Evolutionary conservation across 2,888 invertebrate genomes (phyloP).

Genomic region (Iphiclides podalirius): DNA sequence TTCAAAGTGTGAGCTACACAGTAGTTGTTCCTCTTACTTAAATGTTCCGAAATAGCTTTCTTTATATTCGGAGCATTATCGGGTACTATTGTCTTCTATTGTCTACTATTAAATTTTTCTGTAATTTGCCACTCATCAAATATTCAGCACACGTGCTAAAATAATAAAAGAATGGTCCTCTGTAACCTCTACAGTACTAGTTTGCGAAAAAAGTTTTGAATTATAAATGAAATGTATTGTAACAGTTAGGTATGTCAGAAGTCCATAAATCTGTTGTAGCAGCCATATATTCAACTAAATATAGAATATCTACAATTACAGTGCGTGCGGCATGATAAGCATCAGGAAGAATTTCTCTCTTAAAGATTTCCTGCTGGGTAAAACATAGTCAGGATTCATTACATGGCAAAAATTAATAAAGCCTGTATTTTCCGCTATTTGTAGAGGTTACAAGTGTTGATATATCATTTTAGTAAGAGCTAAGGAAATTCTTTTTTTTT

Average conservation of each 20-base stretch:
- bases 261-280: background rate
- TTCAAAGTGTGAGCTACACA: background rate
- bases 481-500: conserved; percentile 5
- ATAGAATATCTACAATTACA: conserved; percentile 5
- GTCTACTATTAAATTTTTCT: background rate
- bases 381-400: background rate
- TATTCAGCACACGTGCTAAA: background rate
- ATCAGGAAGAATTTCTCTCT: background rate
- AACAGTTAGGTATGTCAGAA: background rate
- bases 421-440: background rate
- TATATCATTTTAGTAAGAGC: background rate
- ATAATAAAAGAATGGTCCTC: background rate
- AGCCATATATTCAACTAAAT: background rate
- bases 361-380: conserved; percentile 1
- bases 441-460: background rate
- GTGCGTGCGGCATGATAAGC: conserved; percentile 4
- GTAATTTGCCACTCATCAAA: background rate
- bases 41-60: background rate
- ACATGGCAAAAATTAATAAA: background rate
- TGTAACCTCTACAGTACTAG: background rate
- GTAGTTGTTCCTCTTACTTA: background rate
- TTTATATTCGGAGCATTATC: background rate
- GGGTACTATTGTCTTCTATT: background rate
- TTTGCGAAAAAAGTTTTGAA: background rate
- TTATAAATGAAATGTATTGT: conserved; percentile 1